phyloP scores from a whole-genome alignment of 2,888 invertebrate genomes.

The Apodemia mormo region DNA sequence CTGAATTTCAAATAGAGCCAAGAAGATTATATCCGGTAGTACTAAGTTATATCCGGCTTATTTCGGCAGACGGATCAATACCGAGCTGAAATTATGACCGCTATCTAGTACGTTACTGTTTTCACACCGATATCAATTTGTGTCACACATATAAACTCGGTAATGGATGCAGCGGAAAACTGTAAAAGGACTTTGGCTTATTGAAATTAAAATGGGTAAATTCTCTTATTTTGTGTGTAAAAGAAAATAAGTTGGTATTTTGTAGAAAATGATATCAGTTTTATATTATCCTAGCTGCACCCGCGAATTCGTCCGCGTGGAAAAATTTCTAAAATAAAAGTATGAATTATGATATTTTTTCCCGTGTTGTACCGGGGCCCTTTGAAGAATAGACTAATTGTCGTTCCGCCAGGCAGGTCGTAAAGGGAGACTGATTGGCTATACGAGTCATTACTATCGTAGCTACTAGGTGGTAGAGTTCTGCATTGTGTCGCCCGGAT shows the following conservation, averaged over 20 bases:
- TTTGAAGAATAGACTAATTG: no score
- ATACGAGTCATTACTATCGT: no score
- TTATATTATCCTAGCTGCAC: no score
- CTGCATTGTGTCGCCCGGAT: no score
- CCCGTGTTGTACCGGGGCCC: no score
- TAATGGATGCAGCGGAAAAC: not conserved
- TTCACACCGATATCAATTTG: not conserved
- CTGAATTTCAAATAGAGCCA: constrained; percentile 3
- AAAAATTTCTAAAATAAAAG: no score
- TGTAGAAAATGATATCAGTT: no score
- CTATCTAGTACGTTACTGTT: constrained; percentile 14
- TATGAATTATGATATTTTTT: no score
- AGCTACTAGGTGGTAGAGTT: no score
- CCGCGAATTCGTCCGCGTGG: no score
- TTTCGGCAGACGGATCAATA: constrained; percentile 31
- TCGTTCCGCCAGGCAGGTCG: no score
- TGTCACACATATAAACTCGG: not conserved
- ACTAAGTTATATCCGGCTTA: constrained; percentile 18
- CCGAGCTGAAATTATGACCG: constrained; percentile 30
- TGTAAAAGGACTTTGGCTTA: not conserved
- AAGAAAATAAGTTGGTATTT: not conserved
- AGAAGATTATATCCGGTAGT: constrained; percentile 4
- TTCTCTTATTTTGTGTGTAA: not conserved
- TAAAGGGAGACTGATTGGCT: no score
- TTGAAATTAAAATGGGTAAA: not conserved